These are phyloP conservation scores for Phlogophora meticulosa DNA, from an alignment of 2,888 invertebrate species.

Conservation along the genomic window DNA sequence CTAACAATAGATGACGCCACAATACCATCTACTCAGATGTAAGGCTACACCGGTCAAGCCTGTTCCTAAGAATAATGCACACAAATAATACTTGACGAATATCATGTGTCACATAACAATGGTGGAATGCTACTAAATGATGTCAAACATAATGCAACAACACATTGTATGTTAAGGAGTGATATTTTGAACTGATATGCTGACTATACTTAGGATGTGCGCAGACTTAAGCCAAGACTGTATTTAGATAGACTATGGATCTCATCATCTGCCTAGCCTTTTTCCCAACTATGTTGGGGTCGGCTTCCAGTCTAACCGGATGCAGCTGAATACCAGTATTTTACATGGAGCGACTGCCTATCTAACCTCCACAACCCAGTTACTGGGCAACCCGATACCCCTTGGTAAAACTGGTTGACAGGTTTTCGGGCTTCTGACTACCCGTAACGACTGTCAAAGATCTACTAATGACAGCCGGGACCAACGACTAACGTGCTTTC, in stretches of 20 bases:
- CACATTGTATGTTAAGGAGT: slow-evolving; percentile 70
- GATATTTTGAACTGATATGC: slow-evolving; percentile 56
- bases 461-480: too few species aligned
- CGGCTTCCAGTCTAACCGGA: too few species aligned
- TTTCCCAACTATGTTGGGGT: too few species aligned
- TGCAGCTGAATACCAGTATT: too few species aligned
- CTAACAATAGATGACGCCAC: neutral
- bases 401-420: too few species aligned
- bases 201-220: neutral
- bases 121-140: slow-evolving; percentile 59
- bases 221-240: slow-evolving; percentile 5
- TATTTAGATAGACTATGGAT: neutral
- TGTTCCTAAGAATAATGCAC: slow-evolving; percentile 47
- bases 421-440: too few species aligned
- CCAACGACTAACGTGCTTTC: too few species aligned
- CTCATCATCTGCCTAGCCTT: too few species aligned
- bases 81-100: slow-evolving; percentile 34
- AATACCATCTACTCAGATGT: slow-evolving; percentile 6
- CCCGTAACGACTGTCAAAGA: too few species aligned
- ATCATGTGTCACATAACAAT: slow-evolving; percentile 63
- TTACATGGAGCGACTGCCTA: too few species aligned
- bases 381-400: too few species aligned
- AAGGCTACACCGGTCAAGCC: slow-evolving; percentile 41
- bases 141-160: slow-evolving; percentile 60
- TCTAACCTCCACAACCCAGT: too few species aligned